Base-by-base conservation (phyloP, 2,797 vertebrate genomes). In the Cirrhinus molitorella region DNA sequence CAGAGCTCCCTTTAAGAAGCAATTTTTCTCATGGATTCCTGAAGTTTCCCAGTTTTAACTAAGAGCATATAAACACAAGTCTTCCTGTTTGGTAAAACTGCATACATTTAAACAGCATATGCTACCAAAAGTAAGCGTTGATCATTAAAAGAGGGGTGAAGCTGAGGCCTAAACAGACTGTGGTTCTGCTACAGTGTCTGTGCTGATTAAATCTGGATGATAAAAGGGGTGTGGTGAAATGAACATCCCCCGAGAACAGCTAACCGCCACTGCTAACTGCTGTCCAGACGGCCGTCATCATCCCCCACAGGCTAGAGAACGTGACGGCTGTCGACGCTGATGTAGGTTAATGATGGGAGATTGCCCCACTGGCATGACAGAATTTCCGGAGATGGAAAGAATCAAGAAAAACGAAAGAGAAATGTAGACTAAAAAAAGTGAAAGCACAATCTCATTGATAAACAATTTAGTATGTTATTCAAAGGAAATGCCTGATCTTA, bases 191-290 rank as follows among this genome's bases (percentile, higher is more conserved):
- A 31, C 45, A 51, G 49, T 34, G 13, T 40, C 10, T 61, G 59
- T 81, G 73, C 23, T 55, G 45, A 83, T 77, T 21, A 55, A 53
- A 79, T 86, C 73, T 79, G 74, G 28, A 10, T 51, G 80, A 86
- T 88, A 79, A 63, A 71, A 63, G 72, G 73, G 79, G 79, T 85
- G 79, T 65, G 66, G 72, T 59, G 57, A 40, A 14, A 21, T 79
- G 31, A 57, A 21, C 14, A 3, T 73, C 78, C 57, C 81, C 19
- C 10, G 73, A 65, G 72, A 13, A 19, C 25, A 8, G 40, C 68
- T 80, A 77, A 68, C 7, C 5, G 6, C 40, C 78, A 49, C 34
- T 6, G 31, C 74, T 73, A 65, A 51, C 53, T 59, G 40, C 78
- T 40, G 5, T 49, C 31, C 45, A 66, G 59, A 74, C 43, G n/a